These are phyloP conservation scores for Hetaerina americana DNA, from an alignment of 1,140 invertebrate species.

Conservation along the genomic window DNA sequence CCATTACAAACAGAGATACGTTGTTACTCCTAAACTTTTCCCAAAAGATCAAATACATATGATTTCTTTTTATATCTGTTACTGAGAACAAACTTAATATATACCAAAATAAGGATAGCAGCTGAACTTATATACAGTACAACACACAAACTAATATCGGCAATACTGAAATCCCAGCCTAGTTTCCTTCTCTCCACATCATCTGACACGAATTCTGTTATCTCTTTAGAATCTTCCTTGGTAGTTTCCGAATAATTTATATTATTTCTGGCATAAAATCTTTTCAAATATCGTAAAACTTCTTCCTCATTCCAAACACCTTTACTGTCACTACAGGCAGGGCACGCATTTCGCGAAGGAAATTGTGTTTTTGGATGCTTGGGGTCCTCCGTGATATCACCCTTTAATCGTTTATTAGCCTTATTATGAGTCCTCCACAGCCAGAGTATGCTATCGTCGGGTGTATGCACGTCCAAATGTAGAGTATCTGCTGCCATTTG, in stretches of 20 bases:
- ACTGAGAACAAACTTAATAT: constrained; percentile 59
- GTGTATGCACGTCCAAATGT: constrained; percentile 48
- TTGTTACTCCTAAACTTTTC: neutral
- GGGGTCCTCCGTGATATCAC: constrained; percentile 84
- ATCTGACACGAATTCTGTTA: constrained; percentile 19
- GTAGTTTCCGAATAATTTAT: constrained; percentile 22
- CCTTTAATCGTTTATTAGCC: constrained; percentile 75
- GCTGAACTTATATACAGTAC: constrained; percentile 55
- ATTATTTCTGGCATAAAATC: constrained; percentile 48
- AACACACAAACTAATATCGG: constrained; percentile 63
- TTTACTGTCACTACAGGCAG: constrained; percentile 44
- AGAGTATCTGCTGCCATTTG: constrained; percentile 56
- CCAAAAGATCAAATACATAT: neutral
- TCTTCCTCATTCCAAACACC: constrained; percentile 51
- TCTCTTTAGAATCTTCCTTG: constrained; percentile 15
- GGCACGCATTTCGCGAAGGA: constrained; percentile 55
- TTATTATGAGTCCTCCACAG: constrained; percentile 91
- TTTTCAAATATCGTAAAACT: constrained; percentile 60
- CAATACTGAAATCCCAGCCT: constrained; percentile 41
- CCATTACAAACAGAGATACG: neutral
- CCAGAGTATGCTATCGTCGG: constrained; percentile 75
- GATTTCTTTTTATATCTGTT: constrained; percentile 51
- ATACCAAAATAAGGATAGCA: constrained; percentile 54
- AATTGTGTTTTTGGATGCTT: constrained; percentile 82
- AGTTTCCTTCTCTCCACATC: constrained; percentile 25